phyloP scores from a whole-genome alignment of 2,888 invertebrate species.

The Petrophora chlorosata region DNA sequence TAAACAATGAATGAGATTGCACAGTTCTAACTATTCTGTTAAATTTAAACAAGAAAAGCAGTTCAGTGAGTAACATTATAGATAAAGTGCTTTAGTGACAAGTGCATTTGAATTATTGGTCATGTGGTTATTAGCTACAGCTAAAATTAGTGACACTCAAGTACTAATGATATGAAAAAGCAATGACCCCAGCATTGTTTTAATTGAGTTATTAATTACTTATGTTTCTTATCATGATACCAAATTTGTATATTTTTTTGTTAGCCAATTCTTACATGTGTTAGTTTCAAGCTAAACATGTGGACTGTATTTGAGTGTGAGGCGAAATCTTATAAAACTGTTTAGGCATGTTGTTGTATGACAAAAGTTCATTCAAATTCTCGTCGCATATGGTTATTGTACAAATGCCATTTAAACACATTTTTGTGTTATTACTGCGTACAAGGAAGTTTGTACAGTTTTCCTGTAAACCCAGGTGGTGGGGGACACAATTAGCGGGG shows the following conservation, averaged over 20 bases:
- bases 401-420: background rate
- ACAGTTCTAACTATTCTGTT: conserved; percentile 8
- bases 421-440: background rate
- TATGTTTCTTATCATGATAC: too few relatives aligned
- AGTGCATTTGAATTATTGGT: conserved; percentile 5
- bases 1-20: conserved; percentile 17
- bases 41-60: conserved; percentile 8
- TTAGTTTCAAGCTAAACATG: too few relatives aligned
- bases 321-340: too few relatives aligned
- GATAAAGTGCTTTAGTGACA: background rate
- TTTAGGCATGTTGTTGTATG: too few relatives aligned
- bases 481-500: conserved; percentile 93
- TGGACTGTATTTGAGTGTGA: too few relatives aligned
- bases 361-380: too few relatives aligned
- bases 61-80: background rate
- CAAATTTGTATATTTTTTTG: background rate
- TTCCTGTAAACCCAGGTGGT: conserved; percentile 83
- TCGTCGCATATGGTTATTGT: too few relatives aligned
- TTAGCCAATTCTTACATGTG: background rate
- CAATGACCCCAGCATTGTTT: background rate
- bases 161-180: too few relatives aligned
- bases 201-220: background rate
- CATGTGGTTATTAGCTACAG: background rate
- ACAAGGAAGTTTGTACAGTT: conserved; percentile 13
- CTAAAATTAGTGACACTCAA: background rate